phyloP scores from a whole-genome alignment of 1,140 invertebrate genomes.

The Apis laboriosa region DNA sequence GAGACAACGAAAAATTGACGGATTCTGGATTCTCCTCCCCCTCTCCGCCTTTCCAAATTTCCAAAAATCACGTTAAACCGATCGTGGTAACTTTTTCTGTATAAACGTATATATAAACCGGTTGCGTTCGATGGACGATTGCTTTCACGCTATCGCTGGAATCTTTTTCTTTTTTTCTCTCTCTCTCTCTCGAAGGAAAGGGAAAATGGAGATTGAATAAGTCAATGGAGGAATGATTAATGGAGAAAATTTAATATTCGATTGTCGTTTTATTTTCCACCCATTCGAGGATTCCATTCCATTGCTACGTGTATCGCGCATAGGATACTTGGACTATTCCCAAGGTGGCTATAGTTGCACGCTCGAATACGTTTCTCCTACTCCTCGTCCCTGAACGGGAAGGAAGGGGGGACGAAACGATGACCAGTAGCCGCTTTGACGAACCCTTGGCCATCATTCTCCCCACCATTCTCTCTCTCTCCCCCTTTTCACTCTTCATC shows the following conservation, averaged over 20 bases:
- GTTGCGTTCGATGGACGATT: no score
- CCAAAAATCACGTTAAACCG: no score
- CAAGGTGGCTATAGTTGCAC: constrained; percentile 61
- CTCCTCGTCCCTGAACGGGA: constrained; percentile 55
- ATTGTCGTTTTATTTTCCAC: no score
- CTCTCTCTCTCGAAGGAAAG: background rate
- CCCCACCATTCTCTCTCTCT: constrained; percentile 21
- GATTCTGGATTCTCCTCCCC: no score
- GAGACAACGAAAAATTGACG: background rate
- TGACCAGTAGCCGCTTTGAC: constrained; percentile 63
- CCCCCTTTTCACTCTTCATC: background rate
- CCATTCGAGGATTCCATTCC: no score
- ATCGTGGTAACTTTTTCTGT: no score
- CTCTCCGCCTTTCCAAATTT: no score
- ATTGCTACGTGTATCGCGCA: background rate
- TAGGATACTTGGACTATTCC: constrained; percentile 54
- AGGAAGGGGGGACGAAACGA: constrained; percentile 64
- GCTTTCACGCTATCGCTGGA: no score
- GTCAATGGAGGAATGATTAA: no score
- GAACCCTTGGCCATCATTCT: constrained; percentile 42
- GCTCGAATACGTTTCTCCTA: constrained; percentile 63
- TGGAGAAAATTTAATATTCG: no score
- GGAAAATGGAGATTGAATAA: no score
- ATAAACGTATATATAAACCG: no score
- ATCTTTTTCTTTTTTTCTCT: background rate